phyloP scores from a whole-genome alignment of 2,888 invertebrate species.

The Rosalia funebris region DNA sequence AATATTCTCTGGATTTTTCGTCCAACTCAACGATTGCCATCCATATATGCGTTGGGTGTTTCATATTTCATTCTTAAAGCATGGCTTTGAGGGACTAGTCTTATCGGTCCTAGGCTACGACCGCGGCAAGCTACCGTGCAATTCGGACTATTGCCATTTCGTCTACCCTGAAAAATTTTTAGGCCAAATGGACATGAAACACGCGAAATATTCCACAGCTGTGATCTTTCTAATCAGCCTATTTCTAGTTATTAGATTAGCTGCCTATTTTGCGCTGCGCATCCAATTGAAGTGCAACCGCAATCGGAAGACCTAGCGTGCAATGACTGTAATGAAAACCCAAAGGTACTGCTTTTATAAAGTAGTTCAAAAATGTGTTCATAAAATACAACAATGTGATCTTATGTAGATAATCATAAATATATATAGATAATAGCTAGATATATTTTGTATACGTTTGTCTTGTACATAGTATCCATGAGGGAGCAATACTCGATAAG shows the following conservation, averaged over 20 bases:
- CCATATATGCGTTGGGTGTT: constrained; percentile 84
- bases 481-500: not conserved
- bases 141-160: constrained; percentile 80
- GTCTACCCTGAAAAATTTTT: constrained; percentile 77
- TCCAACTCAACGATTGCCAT: constrained; percentile 84
- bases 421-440: not conserved
- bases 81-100: constrained; percentile 86
- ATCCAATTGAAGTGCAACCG: constrained; percentile 58
- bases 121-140: constrained; percentile 78
- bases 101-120: constrained; percentile 85
- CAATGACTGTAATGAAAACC: not conserved
- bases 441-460: not conserved
- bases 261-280: constrained; percentile 76
- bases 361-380: constrained; percentile 17
- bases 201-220: constrained; percentile 74
- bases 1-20: constrained; percentile 93
- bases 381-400: constrained; percentile 9
- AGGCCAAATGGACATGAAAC: constrained; percentile 76
- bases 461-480: not conserved
- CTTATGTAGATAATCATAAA: not conserved
- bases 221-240: constrained; percentile 73
- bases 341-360: constrained; percentile 17
- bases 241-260: constrained; percentile 71
- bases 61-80: constrained; percentile 88
- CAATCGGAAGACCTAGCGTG: constrained; percentile 1